phyloP scores from a whole-genome alignment of 2,797 vertebrate species.

The Argyrosomus regius region DNA sequence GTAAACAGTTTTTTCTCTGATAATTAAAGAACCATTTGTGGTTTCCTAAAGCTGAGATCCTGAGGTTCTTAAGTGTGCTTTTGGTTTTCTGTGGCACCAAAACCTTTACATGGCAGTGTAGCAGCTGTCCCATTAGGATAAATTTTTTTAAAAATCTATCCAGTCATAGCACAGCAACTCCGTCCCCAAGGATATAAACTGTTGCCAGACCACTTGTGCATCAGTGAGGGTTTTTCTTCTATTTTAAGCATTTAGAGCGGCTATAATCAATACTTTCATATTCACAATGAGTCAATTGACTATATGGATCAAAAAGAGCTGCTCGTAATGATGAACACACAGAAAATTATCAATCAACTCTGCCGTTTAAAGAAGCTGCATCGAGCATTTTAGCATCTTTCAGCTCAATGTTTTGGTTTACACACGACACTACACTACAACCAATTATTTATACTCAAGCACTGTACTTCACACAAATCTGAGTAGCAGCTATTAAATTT shows the following conservation, averaged over 20 bases:
- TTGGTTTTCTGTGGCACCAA: constrained; percentile 34
- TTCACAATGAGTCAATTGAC: not conserved
- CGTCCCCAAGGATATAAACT: not conserved
- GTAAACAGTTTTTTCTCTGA: constrained; percentile 41
- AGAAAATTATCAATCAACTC: not conserved
- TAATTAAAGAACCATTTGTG: constrained; percentile 46
- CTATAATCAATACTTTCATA: not conserved
- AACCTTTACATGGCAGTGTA: constrained; percentile 6
- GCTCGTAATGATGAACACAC: not conserved
- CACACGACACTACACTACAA: too few species aligned
- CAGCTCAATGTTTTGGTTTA: not conserved
- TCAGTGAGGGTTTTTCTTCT: not conserved
- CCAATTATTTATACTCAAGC: too few species aligned
- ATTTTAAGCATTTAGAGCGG: not conserved
- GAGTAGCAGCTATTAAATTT: too few species aligned
- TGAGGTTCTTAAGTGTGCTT: constrained; percentile 50
- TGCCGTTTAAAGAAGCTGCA: not conserved
- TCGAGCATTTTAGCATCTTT: not conserved
- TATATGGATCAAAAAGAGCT: not conserved
- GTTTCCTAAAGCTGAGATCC: constrained; percentile 42
- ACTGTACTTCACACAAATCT: too few species aligned
- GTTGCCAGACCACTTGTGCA: not conserved
- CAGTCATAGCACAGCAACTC: not conserved
- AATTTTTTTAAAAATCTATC: not conserved
- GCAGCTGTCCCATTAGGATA: not conserved